phyloP scores from a whole-genome alignment of 2,888 invertebrate species.

The Frankliniella intonsa region DNA sequence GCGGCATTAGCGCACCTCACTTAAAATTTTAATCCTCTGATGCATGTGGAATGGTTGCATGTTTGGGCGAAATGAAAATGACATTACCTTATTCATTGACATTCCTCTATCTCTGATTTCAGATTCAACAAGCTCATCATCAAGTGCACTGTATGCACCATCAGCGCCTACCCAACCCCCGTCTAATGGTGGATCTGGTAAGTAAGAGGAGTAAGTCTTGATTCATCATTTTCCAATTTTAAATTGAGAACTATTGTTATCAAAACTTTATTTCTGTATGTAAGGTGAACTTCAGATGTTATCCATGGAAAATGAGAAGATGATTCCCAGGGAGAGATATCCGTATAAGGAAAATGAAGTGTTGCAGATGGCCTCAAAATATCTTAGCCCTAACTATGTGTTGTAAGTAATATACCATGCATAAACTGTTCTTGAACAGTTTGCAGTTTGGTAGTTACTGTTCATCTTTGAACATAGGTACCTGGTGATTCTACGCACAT shows the following conservation, averaged over 20 bases:
- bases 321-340: not conserved
- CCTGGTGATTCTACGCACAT: no score
- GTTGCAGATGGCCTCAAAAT: not conserved
- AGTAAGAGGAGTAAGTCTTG: not conserved
- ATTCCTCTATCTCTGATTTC: not conserved
- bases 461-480: no score
- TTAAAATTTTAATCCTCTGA: not conserved
- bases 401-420: not conserved
- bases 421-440: no score
- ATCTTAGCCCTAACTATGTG: not conserved
- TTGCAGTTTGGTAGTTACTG: no score
- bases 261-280: not conserved
- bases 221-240: not conserved
- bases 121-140: not conserved
- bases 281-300: not conserved
- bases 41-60: conserved; percentile 22
- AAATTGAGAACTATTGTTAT: not conserved
- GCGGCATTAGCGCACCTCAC: not conserved
- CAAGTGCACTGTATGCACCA: not conserved
- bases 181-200: not conserved
- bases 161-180: not conserved
- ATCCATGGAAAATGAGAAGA: no score
- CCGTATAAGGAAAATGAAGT: not conserved
- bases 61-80: not conserved
- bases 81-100: no score